A percentile compares a stretch with the other conserved stretches of the same genome.
These are phyloP conservation scores for Tenthredo livida DNA, from an alignment of 2,888 invertebrate genomes.

Conservation along the genomic window DNA sequence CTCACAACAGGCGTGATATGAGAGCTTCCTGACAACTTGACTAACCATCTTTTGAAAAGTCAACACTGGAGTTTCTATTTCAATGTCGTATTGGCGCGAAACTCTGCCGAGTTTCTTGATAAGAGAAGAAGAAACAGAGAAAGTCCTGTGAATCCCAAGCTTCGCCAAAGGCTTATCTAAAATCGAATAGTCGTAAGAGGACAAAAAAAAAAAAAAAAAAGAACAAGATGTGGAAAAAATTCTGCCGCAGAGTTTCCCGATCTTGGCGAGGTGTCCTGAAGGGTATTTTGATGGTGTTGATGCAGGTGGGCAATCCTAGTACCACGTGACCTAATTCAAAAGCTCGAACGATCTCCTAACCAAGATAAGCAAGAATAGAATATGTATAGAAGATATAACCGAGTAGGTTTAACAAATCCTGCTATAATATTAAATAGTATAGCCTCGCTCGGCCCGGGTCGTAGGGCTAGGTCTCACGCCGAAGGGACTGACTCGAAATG, in stretches of 20 bases:
- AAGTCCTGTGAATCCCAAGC: neutral
- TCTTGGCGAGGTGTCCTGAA: neutral
- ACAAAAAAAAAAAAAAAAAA: neutral
- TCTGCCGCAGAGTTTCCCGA: neutral
- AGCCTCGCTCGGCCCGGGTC: constrained; percentile 1
- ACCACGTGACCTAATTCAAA: constrained; percentile 45
- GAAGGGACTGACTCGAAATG: constrained; percentile 43
- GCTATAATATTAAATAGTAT: constrained; percentile 41
- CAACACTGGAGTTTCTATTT: no score
- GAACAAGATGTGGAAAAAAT: neutral
- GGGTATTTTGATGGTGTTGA: neutral
- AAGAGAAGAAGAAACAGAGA: no score
- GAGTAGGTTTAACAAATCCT: constrained; percentile 50
- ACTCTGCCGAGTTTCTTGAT: no score
- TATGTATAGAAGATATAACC: constrained; percentile 43
- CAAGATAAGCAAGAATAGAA: constrained; percentile 46
- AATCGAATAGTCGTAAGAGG: neutral
- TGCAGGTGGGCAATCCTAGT: constrained; percentile 18
- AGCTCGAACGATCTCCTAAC: constrained; percentile 28
- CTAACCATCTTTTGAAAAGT: no score
- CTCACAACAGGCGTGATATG: no score
- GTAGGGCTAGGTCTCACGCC: neutral
- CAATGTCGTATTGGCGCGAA: no score
- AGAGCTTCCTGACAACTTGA: no score
- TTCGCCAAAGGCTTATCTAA: neutral